Base-by-base conservation (phyloP, 2,888 invertebrate species). In the Drosophila fungiperda region DNA sequence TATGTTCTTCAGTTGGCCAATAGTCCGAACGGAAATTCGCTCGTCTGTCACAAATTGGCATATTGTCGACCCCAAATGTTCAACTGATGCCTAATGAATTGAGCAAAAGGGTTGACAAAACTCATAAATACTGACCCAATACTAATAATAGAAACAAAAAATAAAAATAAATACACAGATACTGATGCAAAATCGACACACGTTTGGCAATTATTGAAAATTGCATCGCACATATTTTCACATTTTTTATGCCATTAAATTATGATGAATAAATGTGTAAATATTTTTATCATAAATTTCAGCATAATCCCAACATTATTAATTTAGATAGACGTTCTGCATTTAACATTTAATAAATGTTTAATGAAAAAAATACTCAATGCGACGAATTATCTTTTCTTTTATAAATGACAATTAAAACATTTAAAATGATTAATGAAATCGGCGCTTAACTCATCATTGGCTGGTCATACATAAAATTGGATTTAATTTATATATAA, bases 1-100 rank as follows among this genome's bases (percentile, higher is more conserved):
- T 68, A 73, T 58, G 57, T 63, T 52, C 53, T 26, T 58, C 26
- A 38, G 52, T 48, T 68, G 61, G 48, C 33, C 57, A 40, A 66
- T 61, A 55, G 59, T 23, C 20, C 33, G 62, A 57, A 50, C 36
- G 48, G 35, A 52, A 60, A 78, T 11, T 40, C 59, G 67, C 23
- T 80, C 67, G 60, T 6, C 64, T 65, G 75, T 75, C 66, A 71
- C 71, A 78, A 80, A 80, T 74, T 64, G 63, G 29, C 63, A 76
- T 68, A 68, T 59, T 53, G 36, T 11, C 32, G 48, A 38, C 29
- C 62, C 63, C 26, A 50, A 76, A 61, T 66, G 33, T 45, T 42
- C 26, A 62, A 40, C 50, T n/a, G 45, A 66, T 58, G 38, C 45
- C 32, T 64, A 79, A 77, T 79, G 68, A 80, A 71, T 74, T 74